Percentiles rank a stretch among this genome's conserved stretches.
Conservation (phyloP, 2,113 vertebrate genomes). For the Serinus canaria region DNA sequence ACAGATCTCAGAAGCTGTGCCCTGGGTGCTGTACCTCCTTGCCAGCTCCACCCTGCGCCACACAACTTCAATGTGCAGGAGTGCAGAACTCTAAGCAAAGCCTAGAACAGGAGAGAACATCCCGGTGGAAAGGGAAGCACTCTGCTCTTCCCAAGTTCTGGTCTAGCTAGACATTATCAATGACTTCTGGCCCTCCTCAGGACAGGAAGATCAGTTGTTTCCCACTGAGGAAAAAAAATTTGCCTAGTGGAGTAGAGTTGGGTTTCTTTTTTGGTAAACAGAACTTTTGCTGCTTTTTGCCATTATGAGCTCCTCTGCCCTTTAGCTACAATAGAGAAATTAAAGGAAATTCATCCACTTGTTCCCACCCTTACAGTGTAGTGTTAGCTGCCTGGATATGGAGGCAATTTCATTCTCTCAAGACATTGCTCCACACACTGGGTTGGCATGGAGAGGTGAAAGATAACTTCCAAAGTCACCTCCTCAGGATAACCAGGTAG, state of each 20-base stretch:
- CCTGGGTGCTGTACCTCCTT: constrained; percentile 41
- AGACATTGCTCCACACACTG: neutral
- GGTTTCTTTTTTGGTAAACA: constrained; percentile 68
- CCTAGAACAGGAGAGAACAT: constrained; percentile 37
- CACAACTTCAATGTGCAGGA: constrained; percentile 30
- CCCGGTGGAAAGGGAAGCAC: constrained; percentile 30
- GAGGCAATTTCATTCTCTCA: constrained; percentile 16
- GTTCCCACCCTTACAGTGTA: constrained; percentile 27
- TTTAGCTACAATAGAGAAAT: constrained; percentile 51
- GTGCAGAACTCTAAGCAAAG: constrained; percentile 47
- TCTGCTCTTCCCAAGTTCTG: constrained; percentile 58
- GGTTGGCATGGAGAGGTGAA: neutral
- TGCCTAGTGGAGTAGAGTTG: constrained; percentile 19
- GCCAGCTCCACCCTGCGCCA: constrained; percentile 48
- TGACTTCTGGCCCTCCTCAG: constrained; percentile 17
- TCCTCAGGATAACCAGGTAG: neutral
- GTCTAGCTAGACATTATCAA: constrained; percentile 7
- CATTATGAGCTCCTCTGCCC: constrained; percentile 44
- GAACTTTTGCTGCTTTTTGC: constrained; percentile 41
- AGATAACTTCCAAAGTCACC: constrained; percentile 11
- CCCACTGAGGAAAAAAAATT: neutral
- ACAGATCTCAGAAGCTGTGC: constrained; percentile 43
- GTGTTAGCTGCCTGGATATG: constrained; percentile 38
- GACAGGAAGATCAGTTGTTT: constrained; percentile 3
- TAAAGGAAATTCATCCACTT: constrained; percentile 38